phyloP scores from a whole-genome alignment of 1,140 invertebrate genomes.

The Cotesia glomerata region DNA sequence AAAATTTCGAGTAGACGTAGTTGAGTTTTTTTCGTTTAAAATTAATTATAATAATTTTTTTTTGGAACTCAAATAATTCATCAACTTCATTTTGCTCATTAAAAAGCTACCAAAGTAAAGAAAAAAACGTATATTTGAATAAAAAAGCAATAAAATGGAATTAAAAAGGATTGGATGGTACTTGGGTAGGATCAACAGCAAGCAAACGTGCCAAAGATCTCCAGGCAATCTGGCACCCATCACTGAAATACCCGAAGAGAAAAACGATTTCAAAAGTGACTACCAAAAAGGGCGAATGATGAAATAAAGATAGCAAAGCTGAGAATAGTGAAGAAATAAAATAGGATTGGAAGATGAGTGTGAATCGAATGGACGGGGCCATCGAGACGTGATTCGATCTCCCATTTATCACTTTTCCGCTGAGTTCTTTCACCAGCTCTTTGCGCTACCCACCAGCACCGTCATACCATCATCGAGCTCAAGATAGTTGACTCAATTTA shows the following conservation, averaged over 20 bases:
- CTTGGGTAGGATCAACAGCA: not conserved
- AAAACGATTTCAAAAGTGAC: not conserved
- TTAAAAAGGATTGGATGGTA: not conserved
- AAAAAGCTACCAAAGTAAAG: too few relatives aligned
- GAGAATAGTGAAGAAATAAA: not conserved
- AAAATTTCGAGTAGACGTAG: not conserved
- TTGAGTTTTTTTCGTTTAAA: not conserved
- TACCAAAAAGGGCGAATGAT: not conserved
- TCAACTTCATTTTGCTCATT: too few relatives aligned
- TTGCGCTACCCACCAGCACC: not conserved
- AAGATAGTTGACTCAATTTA: constrained; percentile 14
- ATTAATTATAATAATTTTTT: not conserved
- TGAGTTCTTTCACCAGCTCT: not conserved
- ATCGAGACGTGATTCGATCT: constrained; percentile 29
- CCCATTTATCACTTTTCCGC: constrained; percentile 32
- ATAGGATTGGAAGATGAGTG: constrained; percentile 3
- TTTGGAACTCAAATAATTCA: too few relatives aligned
- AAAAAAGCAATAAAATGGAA: not conserved
- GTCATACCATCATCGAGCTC: not conserved
- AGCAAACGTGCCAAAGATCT: not conserved
- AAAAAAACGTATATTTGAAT: not conserved
- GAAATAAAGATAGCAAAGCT: not conserved
- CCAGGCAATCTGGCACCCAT: not conserved
- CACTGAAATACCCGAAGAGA: not conserved
- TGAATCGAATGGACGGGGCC: constrained; percentile 6